Base-by-base conservation (phyloP, 64 coral and sea anemone genomes). In the Montipora efflorescens region DNA sequence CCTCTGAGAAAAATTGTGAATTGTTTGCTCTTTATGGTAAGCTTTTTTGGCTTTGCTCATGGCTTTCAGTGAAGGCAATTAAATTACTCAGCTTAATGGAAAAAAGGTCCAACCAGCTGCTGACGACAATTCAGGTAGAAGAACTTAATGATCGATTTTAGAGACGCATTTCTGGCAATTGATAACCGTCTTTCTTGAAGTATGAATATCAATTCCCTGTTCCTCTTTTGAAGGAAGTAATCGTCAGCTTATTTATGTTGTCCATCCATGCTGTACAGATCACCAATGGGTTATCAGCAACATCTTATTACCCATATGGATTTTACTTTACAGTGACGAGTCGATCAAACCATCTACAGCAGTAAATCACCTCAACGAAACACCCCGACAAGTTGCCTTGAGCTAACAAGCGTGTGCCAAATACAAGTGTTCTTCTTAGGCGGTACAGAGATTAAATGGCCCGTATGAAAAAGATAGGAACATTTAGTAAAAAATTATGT, bases 341-440 rank as follows among this genome's bases (percentile, higher is more conserved):
- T 67, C 19, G 43, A 19, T 84, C 16, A 67, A 10, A 47, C 14
- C 36, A 46, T 67, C 36, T 47, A 43, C 58, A 47, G 25, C 1
- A 19, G 5, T 45, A 15, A 84, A 84, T 57, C 53, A 57, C 11
- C 53, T 57, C 53, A 57, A 11, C 11, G 53, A 57, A 57, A 36
- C 2, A 36, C 1, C 36, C 36, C 36, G 82, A 19, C 49, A 86
- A 86, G 22, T 86, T 86, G 82, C 82, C 9, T 23, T 86, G 43
- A 25, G 28, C 45, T 49, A 72, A 71, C 45, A 82, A 18, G 15
- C 21, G n/a, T 19, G 11, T 49, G 19, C 19, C 6, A 66, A 61
- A 84, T 18, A 16, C 59, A 46, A 3, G 43, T 59, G 22, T 7
- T 84, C 59, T 84, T 84, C 36, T 47, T 48, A 84, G 36, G 28